Conservation (phyloP, 2,888 invertebrate species). For the Nasonovia ribisnigri region DNA sequence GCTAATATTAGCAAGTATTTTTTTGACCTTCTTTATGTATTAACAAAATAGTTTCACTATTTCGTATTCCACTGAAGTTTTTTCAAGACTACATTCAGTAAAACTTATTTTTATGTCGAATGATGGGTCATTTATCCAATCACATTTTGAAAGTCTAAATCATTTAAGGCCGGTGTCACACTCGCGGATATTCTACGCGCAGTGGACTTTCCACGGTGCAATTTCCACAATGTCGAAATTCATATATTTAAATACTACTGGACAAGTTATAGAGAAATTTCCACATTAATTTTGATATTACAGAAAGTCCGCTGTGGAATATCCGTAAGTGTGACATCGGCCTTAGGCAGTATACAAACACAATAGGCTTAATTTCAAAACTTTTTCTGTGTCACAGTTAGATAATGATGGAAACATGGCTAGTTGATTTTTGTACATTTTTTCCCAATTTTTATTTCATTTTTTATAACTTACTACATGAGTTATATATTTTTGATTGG, state of each 20-base stretch:
- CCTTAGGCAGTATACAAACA: neutral
- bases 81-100: neutral
- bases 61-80: neutral
- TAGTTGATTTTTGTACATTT: neutral
- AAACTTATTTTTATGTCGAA: neutral
- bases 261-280: too few species aligned
- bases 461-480: neutral
- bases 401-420: neutral
- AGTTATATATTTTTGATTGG: neutral
- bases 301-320: too few species aligned
- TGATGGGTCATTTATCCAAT: neutral
- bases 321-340: too few species aligned
- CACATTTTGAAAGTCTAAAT: neutral
- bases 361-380: neutral
- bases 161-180: neutral
- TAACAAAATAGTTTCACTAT: neutral
- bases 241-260: too few species aligned
- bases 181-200: too few species aligned
- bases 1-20: neutral
- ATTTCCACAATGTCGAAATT: too few species aligned
- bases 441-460: neutral
- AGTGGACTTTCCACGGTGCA: too few species aligned
- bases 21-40: neutral
- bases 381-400: neutral
- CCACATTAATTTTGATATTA: too few species aligned